These are phyloP conservation scores for Rhinichthys klamathensis DNA, from an alignment of 2,113 vertebrate species.

Conservation along the genomic window DNA sequence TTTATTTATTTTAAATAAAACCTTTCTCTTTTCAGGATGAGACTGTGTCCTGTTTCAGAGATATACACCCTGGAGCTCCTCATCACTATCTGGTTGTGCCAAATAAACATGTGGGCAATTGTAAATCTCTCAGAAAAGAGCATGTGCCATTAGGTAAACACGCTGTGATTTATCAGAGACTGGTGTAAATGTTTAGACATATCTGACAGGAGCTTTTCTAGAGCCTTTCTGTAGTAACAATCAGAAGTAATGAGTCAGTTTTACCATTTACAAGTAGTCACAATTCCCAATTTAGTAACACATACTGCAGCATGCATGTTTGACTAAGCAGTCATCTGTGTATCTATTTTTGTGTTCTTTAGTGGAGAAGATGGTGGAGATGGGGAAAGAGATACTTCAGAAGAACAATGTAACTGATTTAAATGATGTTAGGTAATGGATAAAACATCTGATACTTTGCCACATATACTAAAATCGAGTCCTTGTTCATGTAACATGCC, in stretches of 20 bases:
- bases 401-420: slow-evolving; percentile 84
- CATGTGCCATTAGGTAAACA: slow-evolving; percentile 84
- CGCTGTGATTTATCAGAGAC: neutral
- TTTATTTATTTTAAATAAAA: neutral
- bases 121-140: slow-evolving; percentile 83
- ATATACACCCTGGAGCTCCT: slow-evolving; percentile 87
- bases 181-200: slow-evolving; percentile 4
- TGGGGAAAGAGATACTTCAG: slow-evolving; percentile 86
- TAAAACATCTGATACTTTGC: neutral
- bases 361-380: slow-evolving; percentile 90
- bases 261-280: neutral
- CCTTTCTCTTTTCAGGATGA: slow-evolving; percentile 79
- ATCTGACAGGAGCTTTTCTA: neutral
- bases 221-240: neutral
- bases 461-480: neutral
- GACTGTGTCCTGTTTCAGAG: slow-evolving; percentile 89
- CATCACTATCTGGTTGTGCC: slow-evolving; percentile 96
- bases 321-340: neutral
- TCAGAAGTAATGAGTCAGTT: neutral
- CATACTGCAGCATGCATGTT: neutral
- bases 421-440: slow-evolving; percentile 83
- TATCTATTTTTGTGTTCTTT: slow-evolving; percentile 43
- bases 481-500: neutral
- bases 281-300: neutral
- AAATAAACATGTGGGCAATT: slow-evolving; percentile 88